These are phyloP conservation scores for Brachypteracias leptosomus DNA, from an alignment of 2,113 vertebrate species.

Conservation along the genomic window DNA sequence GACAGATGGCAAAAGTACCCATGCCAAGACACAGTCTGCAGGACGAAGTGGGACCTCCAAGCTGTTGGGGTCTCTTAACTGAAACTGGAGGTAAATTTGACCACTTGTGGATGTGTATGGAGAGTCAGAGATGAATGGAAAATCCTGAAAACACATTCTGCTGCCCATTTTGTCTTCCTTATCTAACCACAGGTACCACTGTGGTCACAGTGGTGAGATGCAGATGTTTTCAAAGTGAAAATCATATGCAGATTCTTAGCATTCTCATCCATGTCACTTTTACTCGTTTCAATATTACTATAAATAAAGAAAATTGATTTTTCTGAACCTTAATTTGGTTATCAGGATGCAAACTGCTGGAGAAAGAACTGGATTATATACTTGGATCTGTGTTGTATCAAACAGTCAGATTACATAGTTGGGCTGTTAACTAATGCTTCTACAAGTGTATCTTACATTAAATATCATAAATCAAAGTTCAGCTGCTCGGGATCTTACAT, in stretches of 20 bases:
- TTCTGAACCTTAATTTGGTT: background rate
- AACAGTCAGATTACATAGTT: background rate
- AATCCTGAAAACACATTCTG: background rate
- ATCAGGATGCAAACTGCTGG: background rate
- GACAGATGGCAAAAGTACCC: background rate
- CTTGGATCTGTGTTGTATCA: background rate
- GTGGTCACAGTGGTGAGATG: background rate
- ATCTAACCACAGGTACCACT: background rate
- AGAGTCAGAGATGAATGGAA: background rate
- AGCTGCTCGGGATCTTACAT: background rate
- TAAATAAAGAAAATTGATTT: background rate
- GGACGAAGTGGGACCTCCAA: background rate
- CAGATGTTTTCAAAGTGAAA: background rate
- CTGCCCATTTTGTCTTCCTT: background rate
- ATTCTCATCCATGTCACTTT: background rate
- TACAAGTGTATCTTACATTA: background rate
- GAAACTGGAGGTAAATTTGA: background rate
- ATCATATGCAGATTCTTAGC: background rate
- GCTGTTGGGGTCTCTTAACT: background rate
- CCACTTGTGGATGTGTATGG: background rate
- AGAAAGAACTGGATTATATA: background rate
- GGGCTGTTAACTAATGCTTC: background rate
- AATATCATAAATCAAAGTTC: background rate
- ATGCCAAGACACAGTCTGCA: background rate
- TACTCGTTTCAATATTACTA: background rate